Evolutionary conservation across 2,888 invertebrate species (phyloP).

Genomic region (Cerceris ruficornis): DNA sequence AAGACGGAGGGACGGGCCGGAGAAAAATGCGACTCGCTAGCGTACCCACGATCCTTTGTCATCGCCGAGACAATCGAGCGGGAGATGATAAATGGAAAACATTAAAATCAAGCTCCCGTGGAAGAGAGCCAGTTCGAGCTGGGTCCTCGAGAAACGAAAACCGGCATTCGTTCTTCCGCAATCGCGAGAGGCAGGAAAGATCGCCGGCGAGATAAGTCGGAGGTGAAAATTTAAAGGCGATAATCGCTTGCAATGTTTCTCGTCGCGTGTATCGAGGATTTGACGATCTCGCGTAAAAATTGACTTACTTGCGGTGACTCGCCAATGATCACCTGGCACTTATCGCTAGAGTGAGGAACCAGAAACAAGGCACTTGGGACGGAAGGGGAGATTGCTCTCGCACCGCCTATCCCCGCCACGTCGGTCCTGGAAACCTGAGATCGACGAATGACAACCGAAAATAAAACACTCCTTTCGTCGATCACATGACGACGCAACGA

Average conservation of each 20-base stretch:
- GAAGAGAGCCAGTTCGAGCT: slow-evolving; percentile 19
- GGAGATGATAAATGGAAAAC: slow-evolving; percentile 56
- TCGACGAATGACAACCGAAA: too few species aligned
- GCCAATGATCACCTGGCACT: too few species aligned
- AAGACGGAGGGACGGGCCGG: slow-evolving; percentile 11
- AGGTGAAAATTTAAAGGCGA: not conserved
- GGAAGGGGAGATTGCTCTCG: too few species aligned
- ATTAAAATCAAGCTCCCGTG: slow-evolving; percentile 44
- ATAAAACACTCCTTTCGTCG: too few species aligned
- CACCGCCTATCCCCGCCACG: too few species aligned
- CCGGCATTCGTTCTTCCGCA: not conserved
- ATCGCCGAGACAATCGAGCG: slow-evolving; percentile 59
- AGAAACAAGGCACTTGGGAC: too few species aligned
- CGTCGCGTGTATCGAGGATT: not conserved
- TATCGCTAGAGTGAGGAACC: too few species aligned
- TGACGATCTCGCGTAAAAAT: too few species aligned
- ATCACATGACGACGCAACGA: too few species aligned
- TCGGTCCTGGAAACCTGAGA: too few species aligned
- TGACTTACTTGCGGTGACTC: too few species aligned
- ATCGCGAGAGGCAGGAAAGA: not conserved
- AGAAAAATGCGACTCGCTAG: slow-evolving; percentile 47
- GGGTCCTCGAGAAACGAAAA: not conserved
- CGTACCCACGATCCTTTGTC: slow-evolving; percentile 60
- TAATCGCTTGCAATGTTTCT: not conserved
- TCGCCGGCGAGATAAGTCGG: not conserved